Evolutionary conservation across 2,113 vertebrate species (phyloP), one percentile per base, ranked within the genome.

Genomic region (Pavo muticus): DNA sequence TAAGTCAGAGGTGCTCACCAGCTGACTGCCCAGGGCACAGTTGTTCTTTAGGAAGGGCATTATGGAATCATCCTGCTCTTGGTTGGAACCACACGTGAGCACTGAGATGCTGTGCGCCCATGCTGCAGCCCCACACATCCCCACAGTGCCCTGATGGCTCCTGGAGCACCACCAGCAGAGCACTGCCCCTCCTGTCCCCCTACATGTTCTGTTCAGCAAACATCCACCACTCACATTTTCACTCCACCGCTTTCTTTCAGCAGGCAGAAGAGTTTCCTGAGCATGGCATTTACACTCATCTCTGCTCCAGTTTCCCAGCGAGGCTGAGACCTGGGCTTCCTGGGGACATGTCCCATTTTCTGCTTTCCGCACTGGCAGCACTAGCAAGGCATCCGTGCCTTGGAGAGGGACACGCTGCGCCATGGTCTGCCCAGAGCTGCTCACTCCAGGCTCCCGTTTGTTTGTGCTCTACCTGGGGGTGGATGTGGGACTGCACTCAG

Each of bases 191-290:
- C 44, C 54, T 35, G 18, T 9, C 30, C 50, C 64, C 60, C 6
- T 0, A 65, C 47, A 25, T 0, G 25, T 30, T 20, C 86, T 17
- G 29, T 11, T 29, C 44, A 5, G n/a, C 57, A 6, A 0, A 14
- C 64, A 25, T 4, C 39, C 27, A 3, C 13, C 0, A 0, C 72
- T 9, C 20, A 3, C 16, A 30, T 18, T 42, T 1, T 9, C 45
- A 1, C 45, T 48, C 13, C 12, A 0, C 0, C 1, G 12, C 1
- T 11, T 2, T 35, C 77, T 5, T 20, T 1, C 7, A 1, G 21
- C 8, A 17, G 29, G 21, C 72, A 9, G 17, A 20, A 40, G 47
- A 19, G 11, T 4, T 45, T 27, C 57, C 60, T 9, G 0, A 1
- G 0, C 2, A 7, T 3, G 64, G 72, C 72, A 14, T 1, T 1